phyloP scores from a whole-genome alignment of 1,140 invertebrate species.

The Rhopalosiphum padi region DNA sequence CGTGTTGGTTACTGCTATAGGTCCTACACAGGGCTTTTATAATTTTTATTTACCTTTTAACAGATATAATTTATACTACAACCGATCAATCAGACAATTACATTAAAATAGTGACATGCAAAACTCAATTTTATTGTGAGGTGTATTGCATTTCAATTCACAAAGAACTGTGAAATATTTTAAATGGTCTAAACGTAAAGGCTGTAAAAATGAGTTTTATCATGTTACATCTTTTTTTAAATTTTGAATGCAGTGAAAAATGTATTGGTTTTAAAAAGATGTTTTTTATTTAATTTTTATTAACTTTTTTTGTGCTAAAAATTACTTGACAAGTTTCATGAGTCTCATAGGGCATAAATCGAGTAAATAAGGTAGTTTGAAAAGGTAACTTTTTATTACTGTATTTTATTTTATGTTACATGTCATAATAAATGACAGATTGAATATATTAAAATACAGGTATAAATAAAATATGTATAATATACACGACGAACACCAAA shows the following conservation, averaged over 20 bases:
- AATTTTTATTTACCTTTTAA: background rate
- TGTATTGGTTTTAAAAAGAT: background rate
- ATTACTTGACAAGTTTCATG: background rate
- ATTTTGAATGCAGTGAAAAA: background rate
- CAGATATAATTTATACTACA: background rate
- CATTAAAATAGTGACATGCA: background rate
- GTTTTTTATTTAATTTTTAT: background rate
- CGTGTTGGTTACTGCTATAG: background rate
- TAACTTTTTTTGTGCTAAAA: background rate
- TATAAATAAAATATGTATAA: background rate
- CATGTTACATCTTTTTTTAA: background rate
- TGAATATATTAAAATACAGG: background rate
- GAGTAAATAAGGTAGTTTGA: background rate
- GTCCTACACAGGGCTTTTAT: background rate
- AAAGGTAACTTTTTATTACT: background rate
- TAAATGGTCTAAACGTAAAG: background rate
- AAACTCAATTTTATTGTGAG: background rate
- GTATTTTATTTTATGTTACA: background rate
- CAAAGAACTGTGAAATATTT: background rate
- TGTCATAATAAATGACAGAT: background rate
- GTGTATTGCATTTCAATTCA: background rate
- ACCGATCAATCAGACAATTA: background rate
- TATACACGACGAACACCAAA: no score
- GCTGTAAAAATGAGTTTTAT: background rate
- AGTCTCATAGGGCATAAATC: background rate